Conservation (phyloP, 2,113 vertebrate genomes). For the Paratilapia polleni region DNA sequence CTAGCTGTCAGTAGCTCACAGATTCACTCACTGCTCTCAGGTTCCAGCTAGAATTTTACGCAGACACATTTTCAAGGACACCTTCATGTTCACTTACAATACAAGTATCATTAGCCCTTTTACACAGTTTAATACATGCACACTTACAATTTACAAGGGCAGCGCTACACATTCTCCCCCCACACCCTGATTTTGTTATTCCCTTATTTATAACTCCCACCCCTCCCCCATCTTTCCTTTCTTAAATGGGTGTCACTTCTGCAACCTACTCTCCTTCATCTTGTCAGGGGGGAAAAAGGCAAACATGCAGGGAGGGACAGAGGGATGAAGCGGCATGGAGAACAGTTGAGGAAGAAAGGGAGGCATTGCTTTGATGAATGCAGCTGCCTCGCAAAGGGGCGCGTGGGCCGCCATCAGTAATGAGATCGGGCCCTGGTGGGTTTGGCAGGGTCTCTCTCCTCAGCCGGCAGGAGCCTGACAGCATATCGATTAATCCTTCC, state of each 20-base stretch:
- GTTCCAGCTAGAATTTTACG: constrained; percentile 15
- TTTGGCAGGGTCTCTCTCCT: constrained; percentile 65
- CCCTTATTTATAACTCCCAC: constrained; percentile 27
- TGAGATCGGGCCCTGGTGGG: constrained; percentile 66
- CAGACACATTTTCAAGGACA: constrained; percentile 49
- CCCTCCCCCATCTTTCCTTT: constrained; percentile 16
- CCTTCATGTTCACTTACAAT: constrained; percentile 29
- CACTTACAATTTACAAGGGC: not conserved
- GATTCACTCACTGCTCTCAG: constrained; percentile 13
- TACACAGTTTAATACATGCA: not conserved
- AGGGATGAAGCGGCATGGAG: constrained; percentile 6
- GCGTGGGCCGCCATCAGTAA: constrained; percentile 54
- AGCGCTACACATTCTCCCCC: not conserved
- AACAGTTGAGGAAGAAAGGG: constrained; percentile 33
- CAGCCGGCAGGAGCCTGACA: constrained; percentile 46
- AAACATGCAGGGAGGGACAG: constrained; percentile 25
- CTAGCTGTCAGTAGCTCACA: constrained; percentile 26
- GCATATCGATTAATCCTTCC: constrained; percentile 68
- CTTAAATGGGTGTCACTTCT: constrained; percentile 60
- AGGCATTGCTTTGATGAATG: constrained; percentile 65
- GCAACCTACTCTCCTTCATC: constrained; percentile 48
- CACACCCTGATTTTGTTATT: not conserved
- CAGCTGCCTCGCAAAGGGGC: constrained; percentile 50
- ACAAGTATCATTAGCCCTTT: constrained; percentile 16
- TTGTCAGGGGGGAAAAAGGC: constrained; percentile 46